Percentiles rank a stretch among this genome's conserved stretches.
Evolutionary conservation across 2,888 invertebrate species (phyloP).

Genomic region (Morinoia aosen): DNA sequence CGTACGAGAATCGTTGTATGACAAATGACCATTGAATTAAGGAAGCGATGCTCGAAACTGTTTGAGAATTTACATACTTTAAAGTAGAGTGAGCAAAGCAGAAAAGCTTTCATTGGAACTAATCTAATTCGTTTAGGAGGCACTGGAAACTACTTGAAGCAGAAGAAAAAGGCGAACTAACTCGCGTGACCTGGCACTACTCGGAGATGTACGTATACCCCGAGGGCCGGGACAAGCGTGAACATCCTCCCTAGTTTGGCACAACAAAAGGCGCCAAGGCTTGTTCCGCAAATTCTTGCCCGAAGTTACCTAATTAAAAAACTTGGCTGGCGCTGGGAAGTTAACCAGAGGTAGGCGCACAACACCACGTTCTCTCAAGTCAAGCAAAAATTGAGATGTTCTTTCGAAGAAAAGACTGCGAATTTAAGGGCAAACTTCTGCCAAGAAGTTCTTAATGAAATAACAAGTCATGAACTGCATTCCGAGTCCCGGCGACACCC

Average conservation of each 20-base stretch:
- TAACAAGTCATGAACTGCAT: slow-evolving; percentile 8
- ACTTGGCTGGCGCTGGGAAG: slow-evolving; percentile 5
- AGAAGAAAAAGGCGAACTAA: background rate
- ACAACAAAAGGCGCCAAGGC: slow-evolving; percentile 1
- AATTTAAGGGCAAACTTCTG: slow-evolving; percentile 8
- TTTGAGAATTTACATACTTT: background rate
- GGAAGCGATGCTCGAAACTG: background rate
- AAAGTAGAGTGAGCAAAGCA: background rate
- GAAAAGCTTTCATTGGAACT: background rate
- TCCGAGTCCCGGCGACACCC: background rate
- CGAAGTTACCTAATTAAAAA: slow-evolving; percentile 28
- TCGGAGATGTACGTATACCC: background rate
- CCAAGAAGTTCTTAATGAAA: slow-evolving; percentile 29
- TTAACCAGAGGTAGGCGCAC: background rate
- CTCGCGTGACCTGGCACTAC: background rate
- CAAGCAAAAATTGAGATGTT: slow-evolving; percentile 34
- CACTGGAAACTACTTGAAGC: background rate
- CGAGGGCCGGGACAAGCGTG: background rate
- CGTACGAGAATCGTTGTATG: no score
- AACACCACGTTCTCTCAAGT: background rate
- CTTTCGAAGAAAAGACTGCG: background rate
- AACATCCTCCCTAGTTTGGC: background rate
- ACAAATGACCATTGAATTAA: no score
- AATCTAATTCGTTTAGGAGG: background rate
- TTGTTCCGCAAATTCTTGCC: background rate